Percentiles rank a stretch among this genome's conserved stretches.
Evolutionary conservation across 2,888 invertebrate species (phyloP).

Genomic region (Ormyrus thymus): DNA sequence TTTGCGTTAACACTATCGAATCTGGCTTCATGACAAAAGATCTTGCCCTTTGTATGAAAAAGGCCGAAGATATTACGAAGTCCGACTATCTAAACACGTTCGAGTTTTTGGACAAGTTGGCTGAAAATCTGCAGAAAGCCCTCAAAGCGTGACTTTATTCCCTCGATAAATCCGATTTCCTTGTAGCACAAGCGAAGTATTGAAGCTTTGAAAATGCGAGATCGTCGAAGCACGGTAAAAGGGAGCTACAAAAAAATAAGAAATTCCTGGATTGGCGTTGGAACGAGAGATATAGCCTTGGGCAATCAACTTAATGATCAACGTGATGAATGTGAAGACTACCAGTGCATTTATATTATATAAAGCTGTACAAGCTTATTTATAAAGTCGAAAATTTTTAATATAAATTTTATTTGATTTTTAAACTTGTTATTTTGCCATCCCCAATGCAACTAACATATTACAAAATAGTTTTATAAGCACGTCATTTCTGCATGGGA

Average conservation of each 20-base stretch:
- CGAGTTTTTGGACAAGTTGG: constrained; percentile 96
- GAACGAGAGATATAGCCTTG: constrained; percentile 3
- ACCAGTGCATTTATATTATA: constrained; percentile 44
- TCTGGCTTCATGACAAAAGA: constrained; percentile 98
- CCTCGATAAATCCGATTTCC: neutral
- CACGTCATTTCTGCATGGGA: constrained; percentile 7
- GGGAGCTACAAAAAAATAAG: neutral
- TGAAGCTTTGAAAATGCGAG: neutral
- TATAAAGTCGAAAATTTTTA: constrained; percentile 43
- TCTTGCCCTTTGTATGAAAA: constrained; percentile 98
- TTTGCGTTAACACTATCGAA: constrained; percentile 96
- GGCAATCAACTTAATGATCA: neutral
- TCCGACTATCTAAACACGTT: constrained; percentile 97
- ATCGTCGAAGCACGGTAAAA: neutral
- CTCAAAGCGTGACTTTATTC: constrained; percentile 76
- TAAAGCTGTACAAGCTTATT: constrained; percentile 35
- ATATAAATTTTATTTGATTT: constrained; percentile 42
- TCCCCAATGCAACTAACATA: neutral
- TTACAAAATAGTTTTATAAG: neutral
- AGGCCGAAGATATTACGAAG: constrained; percentile 85
- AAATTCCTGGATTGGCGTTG: neutral
- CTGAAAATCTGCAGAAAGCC: constrained; percentile 87
- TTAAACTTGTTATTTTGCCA: constrained; percentile 6
- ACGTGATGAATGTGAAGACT: constrained; percentile 29
- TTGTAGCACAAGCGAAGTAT: constrained; percentile 26